Evolutionary conservation across 2,888 invertebrate genomes (phyloP).

Genomic region (Cataglyphis cursor): DNA sequence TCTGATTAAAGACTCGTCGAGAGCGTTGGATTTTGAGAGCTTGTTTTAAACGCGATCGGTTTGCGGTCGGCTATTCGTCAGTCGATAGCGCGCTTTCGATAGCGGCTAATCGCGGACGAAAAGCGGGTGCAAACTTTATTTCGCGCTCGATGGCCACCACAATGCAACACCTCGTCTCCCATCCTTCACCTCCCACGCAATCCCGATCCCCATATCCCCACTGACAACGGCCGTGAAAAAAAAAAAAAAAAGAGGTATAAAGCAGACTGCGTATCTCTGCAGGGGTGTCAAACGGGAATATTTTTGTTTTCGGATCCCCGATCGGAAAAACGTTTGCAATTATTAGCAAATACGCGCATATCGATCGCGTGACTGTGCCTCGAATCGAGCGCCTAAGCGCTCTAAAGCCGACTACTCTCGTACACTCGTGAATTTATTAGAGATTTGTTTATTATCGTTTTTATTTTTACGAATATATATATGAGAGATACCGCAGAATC

Average conservation of each 20-base stretch:
- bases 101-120: constrained; percentile 64
- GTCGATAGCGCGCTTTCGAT: constrained; percentile 57
- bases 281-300: constrained; percentile 56
- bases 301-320: constrained; percentile 47
- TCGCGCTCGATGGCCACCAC: constrained; percentile 60
- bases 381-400: not conserved
- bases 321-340: constrained; percentile 28
- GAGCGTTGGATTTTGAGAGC: constrained; percentile 31
- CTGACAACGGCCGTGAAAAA: constrained; percentile 47
- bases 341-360: constrained; percentile 21
- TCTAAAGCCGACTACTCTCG: not conserved
- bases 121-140: constrained; percentile 72
- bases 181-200: not conserved
- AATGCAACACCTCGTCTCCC: constrained; percentile 16
- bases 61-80: constrained; percentile 43
- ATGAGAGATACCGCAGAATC: not conserved
- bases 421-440: not conserved
- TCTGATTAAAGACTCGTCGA: constrained; percentile 33
- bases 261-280: constrained; percentile 48
- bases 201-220: not conserved
- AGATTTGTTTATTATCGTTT: not conserved
- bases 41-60: constrained; percentile 19
- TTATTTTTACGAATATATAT: not conserved
- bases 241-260: constrained; percentile 52
- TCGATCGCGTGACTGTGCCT: not conserved